A percentile compares a stretch with the other conserved stretches of the same genome.
phyloP scores from a whole-genome alignment of 35 echinoderm and acorn worm genomes.

The Eucidaris tribuloides region DNA sequence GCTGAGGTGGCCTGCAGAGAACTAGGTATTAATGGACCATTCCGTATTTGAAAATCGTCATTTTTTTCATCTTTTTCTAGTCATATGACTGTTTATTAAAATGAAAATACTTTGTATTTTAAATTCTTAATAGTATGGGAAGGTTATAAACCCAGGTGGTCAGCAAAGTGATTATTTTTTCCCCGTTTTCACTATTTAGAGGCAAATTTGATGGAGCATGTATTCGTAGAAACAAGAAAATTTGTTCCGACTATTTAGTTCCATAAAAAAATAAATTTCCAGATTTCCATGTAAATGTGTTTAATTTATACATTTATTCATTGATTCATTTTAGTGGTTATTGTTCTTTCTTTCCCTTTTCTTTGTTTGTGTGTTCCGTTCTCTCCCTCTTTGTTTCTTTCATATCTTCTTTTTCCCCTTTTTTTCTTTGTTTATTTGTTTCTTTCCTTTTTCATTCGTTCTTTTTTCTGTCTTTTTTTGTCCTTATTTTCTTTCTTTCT shows the following conservation, averaged over 20 bases:
- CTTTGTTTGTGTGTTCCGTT: no score
- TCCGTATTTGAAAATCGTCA: neutral
- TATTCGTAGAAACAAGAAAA: no score
- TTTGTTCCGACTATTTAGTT: no score
- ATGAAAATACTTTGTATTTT: neutral
- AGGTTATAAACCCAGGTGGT: neutral
- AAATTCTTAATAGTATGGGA: neutral
- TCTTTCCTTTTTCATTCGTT: neutral
- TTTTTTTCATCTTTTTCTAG: no score
- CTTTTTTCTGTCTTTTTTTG: neutral
- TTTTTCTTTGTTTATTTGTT: neutral
- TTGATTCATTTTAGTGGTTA: no score
- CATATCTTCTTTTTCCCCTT: neutral
- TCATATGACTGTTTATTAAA: neutral
- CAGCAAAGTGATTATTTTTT: neutral
- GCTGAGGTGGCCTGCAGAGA: conserved; percentile 55
- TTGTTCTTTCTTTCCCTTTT: no score
- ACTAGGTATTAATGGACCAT: conserved; percentile 31
- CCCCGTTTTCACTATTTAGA: neutral
- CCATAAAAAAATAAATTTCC: no score
- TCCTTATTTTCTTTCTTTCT: neutral
- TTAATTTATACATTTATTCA: no score
- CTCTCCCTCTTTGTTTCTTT: no score
- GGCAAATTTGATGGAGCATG: no score
- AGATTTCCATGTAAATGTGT: no score